These are phyloP conservation scores for Phataginus tetradactyla DNA, from an alignment of 2,797 vertebrate genomes.

Conservation along the genomic window DNA sequence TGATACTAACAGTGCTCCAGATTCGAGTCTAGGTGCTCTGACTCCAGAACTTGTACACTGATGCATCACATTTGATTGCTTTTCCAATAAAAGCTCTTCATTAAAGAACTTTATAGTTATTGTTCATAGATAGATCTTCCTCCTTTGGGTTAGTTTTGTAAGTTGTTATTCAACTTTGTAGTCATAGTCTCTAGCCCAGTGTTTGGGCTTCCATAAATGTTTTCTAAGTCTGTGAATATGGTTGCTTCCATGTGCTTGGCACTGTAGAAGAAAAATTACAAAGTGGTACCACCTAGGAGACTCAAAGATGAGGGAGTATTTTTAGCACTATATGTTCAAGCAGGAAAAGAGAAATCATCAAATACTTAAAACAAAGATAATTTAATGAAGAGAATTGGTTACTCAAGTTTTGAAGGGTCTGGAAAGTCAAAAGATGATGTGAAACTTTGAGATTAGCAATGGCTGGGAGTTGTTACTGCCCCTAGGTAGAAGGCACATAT, in stretches of 20 bases:
- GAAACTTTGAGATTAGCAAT: not conserved
- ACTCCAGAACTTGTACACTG: not conserved
- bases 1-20: not conserved
- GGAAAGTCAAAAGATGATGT: not conserved
- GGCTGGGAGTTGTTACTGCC: not conserved
- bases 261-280: not conserved
- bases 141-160: not conserved
- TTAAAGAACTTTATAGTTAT: not conserved
- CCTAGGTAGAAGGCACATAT: not conserved
- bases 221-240: not conserved
- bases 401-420: not conserved
- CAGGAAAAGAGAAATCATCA: not conserved
- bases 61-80: not conserved
- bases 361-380: not conserved
- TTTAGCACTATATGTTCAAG: not conserved
- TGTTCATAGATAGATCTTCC: not conserved
- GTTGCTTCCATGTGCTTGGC: not conserved
- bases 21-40: not conserved
- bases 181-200: not conserved
- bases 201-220: not conserved
- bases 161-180: not conserved
- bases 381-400: not conserved
- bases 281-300: not conserved
- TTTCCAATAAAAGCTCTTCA: not conserved
- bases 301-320: not conserved